Percentiles rank a stretch among this genome's conserved stretches.
phyloP scores from a whole-genome alignment of 2,888 invertebrate genomes.

The Cancer borealis region DNA sequence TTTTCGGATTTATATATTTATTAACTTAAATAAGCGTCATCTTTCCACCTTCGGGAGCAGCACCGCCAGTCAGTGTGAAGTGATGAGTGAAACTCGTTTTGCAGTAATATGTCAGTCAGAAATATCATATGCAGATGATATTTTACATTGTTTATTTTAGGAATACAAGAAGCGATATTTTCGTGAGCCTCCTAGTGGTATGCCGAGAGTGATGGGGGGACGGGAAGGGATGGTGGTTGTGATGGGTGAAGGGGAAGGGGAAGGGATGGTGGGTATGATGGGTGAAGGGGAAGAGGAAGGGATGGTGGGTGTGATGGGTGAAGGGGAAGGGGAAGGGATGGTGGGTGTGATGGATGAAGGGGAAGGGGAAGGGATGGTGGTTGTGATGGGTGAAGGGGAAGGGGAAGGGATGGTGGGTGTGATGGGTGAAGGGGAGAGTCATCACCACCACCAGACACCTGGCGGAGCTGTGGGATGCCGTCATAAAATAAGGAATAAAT shows the following conservation, averaged over 20 bases:
- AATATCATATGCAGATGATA: background rate
- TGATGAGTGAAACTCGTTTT: background rate
- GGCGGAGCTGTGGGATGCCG: background rate
- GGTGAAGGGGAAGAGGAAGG: background rate
- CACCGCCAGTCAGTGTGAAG: background rate
- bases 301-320: background rate
- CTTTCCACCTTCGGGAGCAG: background rate
- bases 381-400: background rate
- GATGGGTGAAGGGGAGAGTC: background rate
- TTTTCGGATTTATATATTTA: background rate
- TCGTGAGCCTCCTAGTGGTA: background rate
- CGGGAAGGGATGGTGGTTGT: background rate
- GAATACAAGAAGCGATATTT: background rate
- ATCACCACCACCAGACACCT: background rate
- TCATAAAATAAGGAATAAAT: background rate
- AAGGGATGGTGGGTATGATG: background rate
- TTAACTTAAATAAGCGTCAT: background rate
- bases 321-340: background rate
- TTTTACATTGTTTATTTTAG: slow-evolving; percentile 7
- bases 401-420: background rate
- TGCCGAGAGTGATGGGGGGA: background rate
- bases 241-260: too few species aligned
- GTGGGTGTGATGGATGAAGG: too few species aligned
- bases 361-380: background rate
- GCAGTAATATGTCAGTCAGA: background rate